Evolutionary conservation across 2,797 vertebrate genomes (phyloP).

Genomic region (Enteromius mattozi): DNA sequence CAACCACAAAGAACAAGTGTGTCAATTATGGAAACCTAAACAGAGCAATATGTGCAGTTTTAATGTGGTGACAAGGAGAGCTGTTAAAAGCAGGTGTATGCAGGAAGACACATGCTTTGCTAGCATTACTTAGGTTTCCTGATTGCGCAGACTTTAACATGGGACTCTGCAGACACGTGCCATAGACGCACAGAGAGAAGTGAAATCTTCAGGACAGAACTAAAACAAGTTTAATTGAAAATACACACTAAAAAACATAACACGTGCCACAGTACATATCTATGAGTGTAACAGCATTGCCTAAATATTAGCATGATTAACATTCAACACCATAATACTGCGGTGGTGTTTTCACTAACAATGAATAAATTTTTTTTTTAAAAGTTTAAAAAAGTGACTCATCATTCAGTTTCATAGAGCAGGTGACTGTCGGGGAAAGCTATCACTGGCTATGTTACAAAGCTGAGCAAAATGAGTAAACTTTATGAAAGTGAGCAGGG

Average conservation of each 20-base stretch:
- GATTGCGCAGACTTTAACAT: not conserved
- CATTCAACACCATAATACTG: not conserved
- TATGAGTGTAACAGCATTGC: not conserved
- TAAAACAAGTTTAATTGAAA: not conserved
- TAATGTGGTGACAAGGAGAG: not conserved
- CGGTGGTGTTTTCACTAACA: not conserved
- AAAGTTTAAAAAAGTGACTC: too few species aligned
- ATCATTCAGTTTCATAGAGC: not conserved
- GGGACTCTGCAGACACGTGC: not conserved
- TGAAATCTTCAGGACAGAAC: not conserved
- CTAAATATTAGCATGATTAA: not conserved
- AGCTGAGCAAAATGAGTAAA: not conserved
- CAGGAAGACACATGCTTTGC: conserved; percentile 36
- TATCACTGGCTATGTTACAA: too few species aligned
- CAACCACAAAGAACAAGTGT: not conserved
- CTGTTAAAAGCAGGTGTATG: conserved; percentile 9
- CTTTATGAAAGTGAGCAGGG: not conserved
- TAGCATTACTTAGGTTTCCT: not conserved
- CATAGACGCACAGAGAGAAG: not conserved
- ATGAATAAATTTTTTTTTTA: not conserved
- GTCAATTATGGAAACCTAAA: not conserved
- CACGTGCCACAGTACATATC: not conserved
- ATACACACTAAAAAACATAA: not conserved
- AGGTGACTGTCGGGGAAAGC: not conserved
- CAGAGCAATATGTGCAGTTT: not conserved